These are phyloP conservation scores for Clytia hemisphaerica DNA, from an alignment of 30 jellyfish, hydroid and myxozoan genomes.

Conservation along the genomic window DNA sequence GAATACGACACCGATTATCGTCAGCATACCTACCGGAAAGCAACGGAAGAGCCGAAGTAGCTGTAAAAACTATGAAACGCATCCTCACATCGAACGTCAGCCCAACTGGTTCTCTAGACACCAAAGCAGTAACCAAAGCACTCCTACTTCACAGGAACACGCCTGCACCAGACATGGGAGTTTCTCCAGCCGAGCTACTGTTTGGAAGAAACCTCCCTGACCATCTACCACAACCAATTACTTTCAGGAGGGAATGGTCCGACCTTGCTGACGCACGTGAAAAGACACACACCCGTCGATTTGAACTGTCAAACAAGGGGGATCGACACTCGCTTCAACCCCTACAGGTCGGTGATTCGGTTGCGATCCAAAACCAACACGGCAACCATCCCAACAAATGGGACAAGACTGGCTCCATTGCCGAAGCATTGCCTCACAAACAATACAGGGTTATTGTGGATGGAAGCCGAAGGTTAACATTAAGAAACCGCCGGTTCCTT, in stretches of 20 bases:
- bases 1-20: too few relatives aligned
- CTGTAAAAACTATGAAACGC: too few relatives aligned
- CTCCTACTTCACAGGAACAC: constrained; percentile 8
- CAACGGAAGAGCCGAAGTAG: too few relatives aligned
- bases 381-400: constrained; percentile 5
- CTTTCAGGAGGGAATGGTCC: background rate
- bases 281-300: too few relatives aligned
- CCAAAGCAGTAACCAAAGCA: constrained; percentile 1
- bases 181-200: background rate
- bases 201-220: background rate
- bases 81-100: too few relatives aligned
- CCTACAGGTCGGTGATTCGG: background rate
- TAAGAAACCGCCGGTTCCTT: constrained; percentile 11
- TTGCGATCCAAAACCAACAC: background rate
- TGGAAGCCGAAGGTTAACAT: constrained; percentile 12
- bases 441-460: constrained; percentile 5
- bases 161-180: constrained; percentile 7
- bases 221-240: constrained; percentile 2
- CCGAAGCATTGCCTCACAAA: constrained; percentile 9
- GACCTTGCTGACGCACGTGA: background rate
- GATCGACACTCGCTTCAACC: background rate
- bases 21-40: too few relatives aligned
- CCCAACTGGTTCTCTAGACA: too few relatives aligned
- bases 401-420: background rate
- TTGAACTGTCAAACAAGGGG: too few relatives aligned